Evolutionary conservation across 2,888 invertebrate species (phyloP).

Genomic region (Lycocerus yunnanus): DNA sequence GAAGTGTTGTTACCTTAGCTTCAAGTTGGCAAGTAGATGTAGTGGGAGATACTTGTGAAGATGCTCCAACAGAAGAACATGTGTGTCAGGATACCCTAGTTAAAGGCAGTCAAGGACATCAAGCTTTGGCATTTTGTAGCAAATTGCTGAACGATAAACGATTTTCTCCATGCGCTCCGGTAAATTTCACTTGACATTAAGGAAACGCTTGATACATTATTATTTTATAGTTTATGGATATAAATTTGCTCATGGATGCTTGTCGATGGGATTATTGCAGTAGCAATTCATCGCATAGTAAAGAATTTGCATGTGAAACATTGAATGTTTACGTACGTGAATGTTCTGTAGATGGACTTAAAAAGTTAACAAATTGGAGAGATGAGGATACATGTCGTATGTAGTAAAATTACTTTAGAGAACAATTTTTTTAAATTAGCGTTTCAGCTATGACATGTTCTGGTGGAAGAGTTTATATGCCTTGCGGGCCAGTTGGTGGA

Average conservation of each 20-base stretch:
- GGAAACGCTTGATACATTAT: neutral
- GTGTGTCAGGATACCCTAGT: constrained; percentile 55
- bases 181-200: constrained; percentile 41
- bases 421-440: neutral
- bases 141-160: constrained; percentile 67
- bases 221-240: constrained; percentile 13
- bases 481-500: constrained; percentile 72
- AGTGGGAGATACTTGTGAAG: constrained; percentile 58
- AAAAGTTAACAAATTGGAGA: constrained; percentile 73
- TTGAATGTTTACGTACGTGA: constrained; percentile 78
- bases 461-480: constrained; percentile 74
- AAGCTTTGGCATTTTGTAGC: constrained; percentile 66
- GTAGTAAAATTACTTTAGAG: constrained; percentile 50
- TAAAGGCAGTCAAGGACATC: constrained; percentile 42
- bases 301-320: constrained; percentile 76
- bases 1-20: constrained; percentile 59
- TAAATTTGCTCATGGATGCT: constrained; percentile 64
- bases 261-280: constrained; percentile 84
- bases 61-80: constrained; percentile 58
- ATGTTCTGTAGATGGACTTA: constrained; percentile 70
- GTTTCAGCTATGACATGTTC: constrained; percentile 74
- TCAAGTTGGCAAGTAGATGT: constrained; percentile 63
- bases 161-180: constrained; percentile 67
- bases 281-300: constrained; percentile 60
- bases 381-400: constrained; percentile 82